Evolutionary conservation across 2,888 invertebrate genomes (phyloP), one percentile per base, ranked within the genome.

Genomic region (Carabus problematicus): DNA sequence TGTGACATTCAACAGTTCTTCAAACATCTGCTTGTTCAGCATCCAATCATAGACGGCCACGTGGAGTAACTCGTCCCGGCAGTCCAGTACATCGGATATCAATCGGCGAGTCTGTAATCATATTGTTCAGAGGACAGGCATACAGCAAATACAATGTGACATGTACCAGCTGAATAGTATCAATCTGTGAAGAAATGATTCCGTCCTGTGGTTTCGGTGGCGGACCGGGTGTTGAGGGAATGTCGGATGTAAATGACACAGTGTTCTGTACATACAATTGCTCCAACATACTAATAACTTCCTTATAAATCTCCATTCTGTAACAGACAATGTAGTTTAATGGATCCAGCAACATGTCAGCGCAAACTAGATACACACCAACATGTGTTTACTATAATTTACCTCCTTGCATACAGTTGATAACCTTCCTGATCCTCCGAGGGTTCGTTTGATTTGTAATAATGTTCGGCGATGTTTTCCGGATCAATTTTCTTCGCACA

Each of bases 1-100:
- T 9, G 88, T 87, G 0, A 89, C 84, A 56, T 87, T 85, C 59
- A 89, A 88, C 54, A 94, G 78, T 76, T 93, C 92, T 75, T 86
- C 84, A 52, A 89, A 87, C 78, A 94, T 85, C 73, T 91, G 87
- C 78, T 91, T 90, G 0, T 88, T 85, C 72, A 95, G 88, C 79
- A 98, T 88, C 98, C 98, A 98, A 75, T 95, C 93, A 79, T 97
- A 98, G 0, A 98, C 86, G 0, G 94, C 90, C 0, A 94, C 91
- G 77, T 98, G 98, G 70, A 97, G 87, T 12, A 97, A 84, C 78
- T 98, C 95, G 81, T 98, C 98, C 4, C 88, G 84, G 4, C 87
- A 85, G 58, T 88, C 87, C 11, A 92, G 81, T 68, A 89, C 89
- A 74, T 90, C 87, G 74, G 85, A 84, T 14, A 92, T 88, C 18